These are phyloP conservation scores for Pantherophis vulpinus DNA, from an alignment of 2,797 vertebrate species.

Conservation along the genomic window DNA sequence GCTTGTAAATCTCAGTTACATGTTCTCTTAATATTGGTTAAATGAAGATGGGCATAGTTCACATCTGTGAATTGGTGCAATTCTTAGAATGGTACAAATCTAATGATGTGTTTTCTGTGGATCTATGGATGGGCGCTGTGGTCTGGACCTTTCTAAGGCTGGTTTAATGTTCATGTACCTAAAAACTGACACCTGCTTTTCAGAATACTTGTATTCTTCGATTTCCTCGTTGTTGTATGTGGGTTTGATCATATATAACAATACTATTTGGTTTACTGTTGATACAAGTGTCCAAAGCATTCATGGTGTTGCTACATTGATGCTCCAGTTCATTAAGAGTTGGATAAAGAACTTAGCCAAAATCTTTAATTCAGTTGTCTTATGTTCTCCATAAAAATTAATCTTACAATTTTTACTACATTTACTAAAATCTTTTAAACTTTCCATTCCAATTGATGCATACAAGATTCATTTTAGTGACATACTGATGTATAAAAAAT, in stretches of 20 bases:
- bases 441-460: not conserved
- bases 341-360: not conserved
- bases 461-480: not conserved
- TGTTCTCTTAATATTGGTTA: not conserved
- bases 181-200: not conserved
- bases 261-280: not conserved
- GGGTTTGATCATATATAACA: not conserved
- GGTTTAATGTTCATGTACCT: conserved; percentile 11
- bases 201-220: not conserved
- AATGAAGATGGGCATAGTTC: not conserved
- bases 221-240: not conserved
- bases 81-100: conserved; percentile 44
- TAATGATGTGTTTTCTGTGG: not conserved
- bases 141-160: conserved; percentile 6
- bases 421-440: not conserved
- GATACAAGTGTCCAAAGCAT: conserved; percentile 12
- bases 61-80: not conserved
- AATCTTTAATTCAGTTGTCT: not conserved
- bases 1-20: not conserved
- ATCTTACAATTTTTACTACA: not conserved
- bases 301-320: not conserved
- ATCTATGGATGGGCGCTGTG: not conserved
- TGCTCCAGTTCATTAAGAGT: not conserved
- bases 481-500: not conserved
- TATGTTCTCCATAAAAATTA: not conserved